Conservation (phyloP, 1,140 invertebrate species). For the Platyura marginata region DNA sequence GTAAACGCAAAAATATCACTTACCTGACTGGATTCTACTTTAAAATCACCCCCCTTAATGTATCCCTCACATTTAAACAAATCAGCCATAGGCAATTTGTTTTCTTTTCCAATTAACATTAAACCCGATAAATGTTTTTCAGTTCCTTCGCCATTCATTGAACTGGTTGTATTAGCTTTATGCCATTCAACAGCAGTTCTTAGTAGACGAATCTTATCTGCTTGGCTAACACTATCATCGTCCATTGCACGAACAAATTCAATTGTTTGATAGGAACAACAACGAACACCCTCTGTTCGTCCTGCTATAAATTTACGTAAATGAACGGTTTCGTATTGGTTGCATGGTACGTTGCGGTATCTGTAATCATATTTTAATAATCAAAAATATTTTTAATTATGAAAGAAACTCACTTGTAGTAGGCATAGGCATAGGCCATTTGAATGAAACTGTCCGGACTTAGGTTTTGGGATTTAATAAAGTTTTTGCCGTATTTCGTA, state of each 20-base stretch:
- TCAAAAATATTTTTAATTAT: too few species aligned
- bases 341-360: constrained; percentile 52
- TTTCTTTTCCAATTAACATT: constrained; percentile 60
- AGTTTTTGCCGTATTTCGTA: constrained; percentile 58
- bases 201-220: constrained; percentile 38
- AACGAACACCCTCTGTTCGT: constrained; percentile 80
- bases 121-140: constrained; percentile 75
- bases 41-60: constrained; percentile 48
- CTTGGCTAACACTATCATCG: constrained; percentile 22
- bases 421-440: constrained; percentile 79
- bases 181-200: constrained; percentile 56
- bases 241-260: constrained; percentile 56
- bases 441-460: constrained; percentile 88
- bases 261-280: constrained; percentile 61
- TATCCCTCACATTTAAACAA: constrained; percentile 58
- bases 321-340: constrained; percentile 78
- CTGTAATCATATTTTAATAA: constrained; percentile 24
- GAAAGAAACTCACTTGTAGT: constrained; percentile 43
- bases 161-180: constrained; percentile 60
- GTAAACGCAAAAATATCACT: too few species aligned
- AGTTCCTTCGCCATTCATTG: constrained; percentile 58
- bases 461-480: constrained; percentile 60
- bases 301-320: constrained; percentile 61
- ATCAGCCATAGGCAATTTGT: constrained; percentile 48
- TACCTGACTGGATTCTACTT: constrained; percentile 73